A percentile compares a stretch with the other conserved stretches of the same genome.
phyloP scores from a whole-genome alignment of 2,113 vertebrate genomes.

The Paramisgurnus dabryanus region DNA sequence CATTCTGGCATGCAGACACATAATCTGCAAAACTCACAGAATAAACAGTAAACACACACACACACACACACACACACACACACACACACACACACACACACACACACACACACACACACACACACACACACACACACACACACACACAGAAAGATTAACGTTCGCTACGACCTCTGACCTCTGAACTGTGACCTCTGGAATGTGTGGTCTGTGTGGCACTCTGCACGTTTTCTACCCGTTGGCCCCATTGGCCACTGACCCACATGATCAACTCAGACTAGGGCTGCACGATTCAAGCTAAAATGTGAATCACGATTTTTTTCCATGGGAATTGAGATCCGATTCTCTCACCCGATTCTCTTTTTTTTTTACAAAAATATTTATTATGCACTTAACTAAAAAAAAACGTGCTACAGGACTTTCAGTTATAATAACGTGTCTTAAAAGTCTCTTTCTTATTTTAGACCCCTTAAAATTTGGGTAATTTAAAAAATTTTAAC shows the following conservation, averaged over 20 bases:
- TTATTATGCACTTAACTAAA: too few species aligned
- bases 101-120: neutral
- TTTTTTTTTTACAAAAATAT: too few species aligned
- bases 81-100: neutral
- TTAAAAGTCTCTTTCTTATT: too few species aligned
- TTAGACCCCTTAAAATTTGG: too few species aligned
- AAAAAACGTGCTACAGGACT: too few species aligned
- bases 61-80: constrained; percentile 6
- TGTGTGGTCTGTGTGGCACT: constrained; percentile 41
- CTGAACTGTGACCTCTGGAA: constrained; percentile 47
- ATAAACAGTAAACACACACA: constrained; percentile 19
- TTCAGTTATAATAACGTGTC: too few species aligned
- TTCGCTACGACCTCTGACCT: constrained; percentile 37
- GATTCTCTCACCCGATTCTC: too few species aligned
- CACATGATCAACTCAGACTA: constrained; percentile 22
- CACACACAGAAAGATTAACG: constrained; percentile 8
- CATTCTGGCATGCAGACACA: constrained; percentile 7
- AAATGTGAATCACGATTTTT: too few species aligned
- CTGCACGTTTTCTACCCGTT: constrained; percentile 2
- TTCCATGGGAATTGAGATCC: too few species aligned
- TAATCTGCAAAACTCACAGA: constrained; percentile 34
- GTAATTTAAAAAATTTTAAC: too few species aligned
- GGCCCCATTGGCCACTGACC: constrained; percentile 18
- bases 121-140: constrained; percentile 18
- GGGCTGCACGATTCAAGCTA: too few species aligned